Evolutionary conservation across 2,888 invertebrate species (phyloP).

Genomic region (Limnephilus auricula): DNA sequence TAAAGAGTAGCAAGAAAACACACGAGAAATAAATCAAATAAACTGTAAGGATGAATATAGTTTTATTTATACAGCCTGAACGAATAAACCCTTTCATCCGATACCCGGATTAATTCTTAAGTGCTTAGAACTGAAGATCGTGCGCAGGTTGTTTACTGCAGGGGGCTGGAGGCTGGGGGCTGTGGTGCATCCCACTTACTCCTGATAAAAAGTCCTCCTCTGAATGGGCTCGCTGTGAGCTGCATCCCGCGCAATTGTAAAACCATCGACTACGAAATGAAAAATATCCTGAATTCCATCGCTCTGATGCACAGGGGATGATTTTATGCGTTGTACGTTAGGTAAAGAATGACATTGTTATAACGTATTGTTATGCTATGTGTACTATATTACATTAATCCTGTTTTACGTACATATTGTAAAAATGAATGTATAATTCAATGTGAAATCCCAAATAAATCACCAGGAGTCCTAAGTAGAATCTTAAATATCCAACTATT

Average conservation of each 20-base stretch:
- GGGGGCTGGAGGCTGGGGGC: neutral
- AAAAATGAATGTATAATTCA: no score
- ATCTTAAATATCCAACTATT: no score
- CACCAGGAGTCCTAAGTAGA: no score
- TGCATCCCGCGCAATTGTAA: neutral
- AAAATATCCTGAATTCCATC: neutral
- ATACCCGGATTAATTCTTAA: neutral
- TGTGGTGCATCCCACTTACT: neutral
- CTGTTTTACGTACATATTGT: no score
- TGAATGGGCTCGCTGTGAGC: neutral
- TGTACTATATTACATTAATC: no score
- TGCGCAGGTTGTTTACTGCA: neutral
- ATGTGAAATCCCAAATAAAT: no score
- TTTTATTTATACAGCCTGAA: neutral
- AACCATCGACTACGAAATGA: neutral
- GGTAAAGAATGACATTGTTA: neutral
- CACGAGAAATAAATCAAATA: neutral
- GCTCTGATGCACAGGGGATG: neutral
- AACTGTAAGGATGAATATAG: neutral
- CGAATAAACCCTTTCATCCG: neutral
- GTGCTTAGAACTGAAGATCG: neutral
- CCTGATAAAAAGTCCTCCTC: neutral
- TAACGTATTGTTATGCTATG: neutral
- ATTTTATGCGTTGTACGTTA: neutral
- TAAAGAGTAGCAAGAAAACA: neutral